A percentile compares a stretch with the other conserved stretches of the same genome.
Evolutionary conservation across 1,140 invertebrate species (phyloP).

Genomic region (Hydropsyche tenuis): DNA sequence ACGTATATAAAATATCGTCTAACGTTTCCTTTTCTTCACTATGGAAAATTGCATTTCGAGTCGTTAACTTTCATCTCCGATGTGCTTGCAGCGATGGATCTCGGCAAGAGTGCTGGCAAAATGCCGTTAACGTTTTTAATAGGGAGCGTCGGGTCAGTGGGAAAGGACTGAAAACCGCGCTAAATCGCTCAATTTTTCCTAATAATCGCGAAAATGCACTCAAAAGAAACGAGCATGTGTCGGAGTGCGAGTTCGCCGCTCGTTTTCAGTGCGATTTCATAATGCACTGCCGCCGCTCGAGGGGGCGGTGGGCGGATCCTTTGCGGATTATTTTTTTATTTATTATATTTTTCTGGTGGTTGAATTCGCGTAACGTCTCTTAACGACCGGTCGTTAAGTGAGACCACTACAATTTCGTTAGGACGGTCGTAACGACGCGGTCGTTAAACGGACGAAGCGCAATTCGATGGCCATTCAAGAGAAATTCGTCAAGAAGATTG

Average conservation of each 20-base stretch:
- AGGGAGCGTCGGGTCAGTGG: conserved; percentile 22
- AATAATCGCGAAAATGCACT: no score
- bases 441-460: conserved; percentile 40
- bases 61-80: conserved; percentile 25
- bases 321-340: no score
- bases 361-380: conserved; percentile 27
- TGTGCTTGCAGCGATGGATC: neutral
- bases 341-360: conserved; percentile 5
- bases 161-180: conserved; percentile 1
- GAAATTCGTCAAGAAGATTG: conserved; percentile 29
- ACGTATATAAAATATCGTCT: no score
- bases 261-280: no score
- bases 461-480: conserved; percentile 36
- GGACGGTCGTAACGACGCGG: conserved; percentile 32
- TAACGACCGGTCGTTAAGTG: conserved; percentile 43
- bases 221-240: no score
- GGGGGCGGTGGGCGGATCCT: no score
- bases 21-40: conserved; percentile 6
- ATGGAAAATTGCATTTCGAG: conserved; percentile 25
- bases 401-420: conserved; percentile 43
- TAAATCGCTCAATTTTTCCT: no score
- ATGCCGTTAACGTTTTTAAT: conserved; percentile 30
- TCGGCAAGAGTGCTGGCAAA: neutral
- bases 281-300: no score
- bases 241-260: no score